Conservation (phyloP, 37 sponge, comb jelly and placozoan genomes). For the Cladorhizidae sp. region DNA sequence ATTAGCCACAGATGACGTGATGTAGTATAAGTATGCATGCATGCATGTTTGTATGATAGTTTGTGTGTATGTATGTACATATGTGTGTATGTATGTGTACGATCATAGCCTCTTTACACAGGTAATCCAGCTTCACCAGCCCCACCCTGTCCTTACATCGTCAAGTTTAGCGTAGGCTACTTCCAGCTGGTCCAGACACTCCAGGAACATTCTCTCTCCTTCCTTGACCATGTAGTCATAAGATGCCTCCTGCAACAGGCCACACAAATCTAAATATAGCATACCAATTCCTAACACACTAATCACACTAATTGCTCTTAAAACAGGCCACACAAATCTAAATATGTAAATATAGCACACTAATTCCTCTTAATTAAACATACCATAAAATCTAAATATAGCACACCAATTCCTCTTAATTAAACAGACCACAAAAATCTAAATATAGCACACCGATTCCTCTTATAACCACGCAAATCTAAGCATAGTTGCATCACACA, state of each 20-base stretch:
- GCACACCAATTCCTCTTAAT: no score
- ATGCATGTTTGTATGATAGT: no score
- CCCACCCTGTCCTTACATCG: no score
- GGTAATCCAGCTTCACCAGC: no score
- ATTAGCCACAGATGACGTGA: no score
- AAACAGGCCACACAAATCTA: neutral
- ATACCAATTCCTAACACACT: neutral
- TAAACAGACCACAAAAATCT: neutral
- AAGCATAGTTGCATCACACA: neutral
- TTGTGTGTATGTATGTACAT: no score
- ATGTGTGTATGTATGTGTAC: no score
- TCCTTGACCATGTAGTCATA: slow-evolving; percentile 95
- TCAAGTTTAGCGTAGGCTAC: slow-evolving; percentile 81
- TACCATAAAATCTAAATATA: neutral
- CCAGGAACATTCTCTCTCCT: slow-evolving; percentile 94
- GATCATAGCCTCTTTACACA: no score
- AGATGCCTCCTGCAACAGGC: slow-evolving; percentile 74
- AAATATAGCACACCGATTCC: neutral
- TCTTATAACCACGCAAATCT: neutral
- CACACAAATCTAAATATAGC: neutral
- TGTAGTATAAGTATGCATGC: no score
- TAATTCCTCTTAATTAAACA: slow-evolving; percentile 72
- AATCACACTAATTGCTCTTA: neutral
- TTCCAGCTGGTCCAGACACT: slow-evolving; percentile 92
- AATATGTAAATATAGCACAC: neutral